Conservation (phyloP, 2,113 vertebrate genomes). For the Miniopterus natalensis region DNA sequence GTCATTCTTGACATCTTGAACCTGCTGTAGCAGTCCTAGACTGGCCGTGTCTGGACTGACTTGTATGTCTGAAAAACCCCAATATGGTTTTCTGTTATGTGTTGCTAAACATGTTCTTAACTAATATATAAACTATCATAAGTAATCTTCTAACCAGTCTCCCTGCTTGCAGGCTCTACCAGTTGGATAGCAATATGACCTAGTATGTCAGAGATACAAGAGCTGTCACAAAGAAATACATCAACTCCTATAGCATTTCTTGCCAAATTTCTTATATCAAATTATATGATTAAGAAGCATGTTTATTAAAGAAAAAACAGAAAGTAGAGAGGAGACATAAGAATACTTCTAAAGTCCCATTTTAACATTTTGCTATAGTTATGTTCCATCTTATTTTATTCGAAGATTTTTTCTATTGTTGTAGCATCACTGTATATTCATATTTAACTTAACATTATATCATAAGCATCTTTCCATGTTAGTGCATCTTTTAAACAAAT, state of each 20-base stretch:
- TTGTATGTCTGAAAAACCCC: background rate
- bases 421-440: background rate
- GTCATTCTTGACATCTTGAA: background rate
- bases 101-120: constrained; percentile 9
- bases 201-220: background rate
- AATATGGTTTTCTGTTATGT: background rate
- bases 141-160: constrained; percentile 27
- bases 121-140: background rate
- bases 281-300: constrained; percentile 35
- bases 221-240: background rate
- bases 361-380: constrained; percentile 59
- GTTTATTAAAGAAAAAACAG: constrained; percentile 55
- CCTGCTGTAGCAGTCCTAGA: background rate
- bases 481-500: constrained; percentile 52
- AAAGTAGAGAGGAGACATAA: constrained; percentile 23
- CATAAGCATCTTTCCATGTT: constrained; percentile 48
- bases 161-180: background rate
- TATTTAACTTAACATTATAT: constrained; percentile 52
- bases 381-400: constrained; percentile 13
- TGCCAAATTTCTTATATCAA: background rate
- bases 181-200: constrained; percentile 10
- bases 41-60: background rate
- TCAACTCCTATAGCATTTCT: background rate
- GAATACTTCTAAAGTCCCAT: constrained; percentile 33
- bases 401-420: background rate